phyloP scores from a whole-genome alignment of 2,888 invertebrate species.

The Drosophila heteroneura region DNA sequence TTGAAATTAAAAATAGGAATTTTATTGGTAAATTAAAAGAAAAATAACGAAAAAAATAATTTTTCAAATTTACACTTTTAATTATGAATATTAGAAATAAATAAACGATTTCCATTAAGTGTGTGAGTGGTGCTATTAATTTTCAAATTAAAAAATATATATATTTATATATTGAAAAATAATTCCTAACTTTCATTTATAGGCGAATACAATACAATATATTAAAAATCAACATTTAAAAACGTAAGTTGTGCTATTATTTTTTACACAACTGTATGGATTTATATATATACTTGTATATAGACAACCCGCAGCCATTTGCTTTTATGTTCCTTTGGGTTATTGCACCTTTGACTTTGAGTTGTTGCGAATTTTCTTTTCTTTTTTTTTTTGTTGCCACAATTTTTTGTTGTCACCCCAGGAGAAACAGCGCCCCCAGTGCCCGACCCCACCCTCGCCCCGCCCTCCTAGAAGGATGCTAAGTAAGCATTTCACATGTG shows the following conservation, averaged over 20 bases:
- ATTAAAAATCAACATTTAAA: not conserved
- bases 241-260: not conserved
- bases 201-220: not conserved
- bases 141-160: constrained; percentile 6
- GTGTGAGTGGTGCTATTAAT: not conserved
- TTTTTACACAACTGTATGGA: not conserved
- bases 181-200: not conserved
- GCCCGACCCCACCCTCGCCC: not conserved
- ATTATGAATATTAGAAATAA: not conserved
- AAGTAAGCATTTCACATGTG: constrained; percentile 69
- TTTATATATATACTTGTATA: not conserved
- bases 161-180: constrained; percentile 18
- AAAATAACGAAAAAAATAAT: rapidly evolving
- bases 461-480: not conserved
- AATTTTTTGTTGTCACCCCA: constrained; percentile 51
- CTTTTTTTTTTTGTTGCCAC: constrained; percentile 25
- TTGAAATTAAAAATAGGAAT: not conserved
- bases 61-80: not conserved
- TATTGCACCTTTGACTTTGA: constrained; percentile 81
- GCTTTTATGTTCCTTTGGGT: constrained; percentile 75
- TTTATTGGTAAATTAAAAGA: not conserved
- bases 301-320: constrained; percentile 72
- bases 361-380: constrained; percentile 58
- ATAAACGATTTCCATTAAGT: not conserved
- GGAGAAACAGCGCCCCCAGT: not conserved